Percentiles rank a stretch among this genome's conserved stretches.
Conservation (phyloP, 2,797 vertebrate genomes). For the Channa striata region DNA sequence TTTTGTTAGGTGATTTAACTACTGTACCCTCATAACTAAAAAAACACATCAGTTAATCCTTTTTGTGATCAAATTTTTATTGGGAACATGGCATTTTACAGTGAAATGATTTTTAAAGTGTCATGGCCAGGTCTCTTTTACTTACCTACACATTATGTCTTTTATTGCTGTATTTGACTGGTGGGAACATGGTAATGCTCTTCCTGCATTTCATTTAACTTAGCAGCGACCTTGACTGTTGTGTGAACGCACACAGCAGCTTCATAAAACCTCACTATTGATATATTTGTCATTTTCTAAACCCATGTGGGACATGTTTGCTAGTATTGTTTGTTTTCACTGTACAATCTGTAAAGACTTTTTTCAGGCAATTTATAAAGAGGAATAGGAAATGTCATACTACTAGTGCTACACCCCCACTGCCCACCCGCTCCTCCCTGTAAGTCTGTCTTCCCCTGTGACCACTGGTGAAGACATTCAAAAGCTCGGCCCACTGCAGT, state of each 20-base stretch:
- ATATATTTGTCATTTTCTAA: neutral
- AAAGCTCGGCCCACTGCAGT: slow-evolving; percentile 67
- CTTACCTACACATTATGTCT: neutral
- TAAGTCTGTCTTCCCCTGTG: slow-evolving; percentile 71
- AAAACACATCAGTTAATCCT: neutral
- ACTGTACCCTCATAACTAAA: neutral
- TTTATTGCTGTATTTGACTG: neutral
- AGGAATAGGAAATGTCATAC: slow-evolving; percentile 81
- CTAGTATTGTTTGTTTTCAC: slow-evolving; percentile 14
- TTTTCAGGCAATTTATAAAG: slow-evolving; percentile 71
- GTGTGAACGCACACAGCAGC: slow-evolving; percentile 9
- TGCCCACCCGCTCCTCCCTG: slow-evolving; percentile 54
- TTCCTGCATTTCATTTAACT: slow-evolving; percentile 23
- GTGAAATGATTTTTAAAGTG: neutral
- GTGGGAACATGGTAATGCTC: neutral
- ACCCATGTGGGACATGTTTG: neutral
- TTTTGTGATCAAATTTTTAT: neutral
- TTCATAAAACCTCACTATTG: slow-evolving; percentile 4
- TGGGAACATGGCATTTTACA: neutral
- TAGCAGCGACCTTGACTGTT: slow-evolving; percentile 25
- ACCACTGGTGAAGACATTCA: slow-evolving; percentile 77
- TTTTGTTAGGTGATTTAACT: neutral
- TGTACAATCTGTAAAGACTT: neutral
- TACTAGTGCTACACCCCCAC: slow-evolving; percentile 43
- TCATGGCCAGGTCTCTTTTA: neutral